Conservation (phyloP, 2,888 invertebrate genomes). For the Diarsia dahlii region DNA sequence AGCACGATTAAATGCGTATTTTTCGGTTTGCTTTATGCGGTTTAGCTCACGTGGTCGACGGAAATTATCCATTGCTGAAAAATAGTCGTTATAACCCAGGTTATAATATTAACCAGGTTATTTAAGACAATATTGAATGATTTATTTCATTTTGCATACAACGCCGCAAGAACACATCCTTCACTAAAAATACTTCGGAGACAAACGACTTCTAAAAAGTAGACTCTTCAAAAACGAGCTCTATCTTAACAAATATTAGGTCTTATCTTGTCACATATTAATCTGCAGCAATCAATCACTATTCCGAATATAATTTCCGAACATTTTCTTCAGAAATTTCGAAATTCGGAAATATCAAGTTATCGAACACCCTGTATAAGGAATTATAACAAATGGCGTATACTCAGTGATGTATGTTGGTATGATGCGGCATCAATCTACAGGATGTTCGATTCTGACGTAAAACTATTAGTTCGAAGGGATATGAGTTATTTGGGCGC, state of each 20-base stretch:
- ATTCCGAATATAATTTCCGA: slow-evolving; percentile 49
- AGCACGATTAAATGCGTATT: neutral
- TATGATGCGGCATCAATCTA: slow-evolving; percentile 78
- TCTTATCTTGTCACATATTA: slow-evolving; percentile 29
- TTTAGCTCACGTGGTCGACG: neutral
- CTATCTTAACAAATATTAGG: slow-evolving; percentile 44
- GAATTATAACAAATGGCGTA: slow-evolving; percentile 82
- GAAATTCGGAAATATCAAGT: slow-evolving; percentile 24
- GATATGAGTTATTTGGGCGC: slow-evolving; percentile 57
- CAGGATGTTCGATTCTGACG: slow-evolving; percentile 64
- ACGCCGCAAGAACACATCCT: neutral
- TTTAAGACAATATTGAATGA: too few species aligned
- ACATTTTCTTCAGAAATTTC: slow-evolving; percentile 45
- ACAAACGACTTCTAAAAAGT: slow-evolving; percentile 9
- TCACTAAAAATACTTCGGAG: neutral
- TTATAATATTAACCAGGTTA: too few species aligned
- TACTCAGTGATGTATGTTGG: slow-evolving; percentile 79
- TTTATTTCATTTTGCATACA: too few species aligned
- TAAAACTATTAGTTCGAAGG: slow-evolving; percentile 68
- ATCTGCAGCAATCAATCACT: slow-evolving; percentile 62
- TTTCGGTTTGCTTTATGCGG: neutral
- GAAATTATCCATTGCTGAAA: neutral
- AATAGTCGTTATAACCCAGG: neutral
- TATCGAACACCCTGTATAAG: slow-evolving; percentile 64
- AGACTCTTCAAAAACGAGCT: slow-evolving; percentile 13